Conservation (phyloP, 2,113 vertebrate genomes). For the Puffinus mauretanicus region DNA sequence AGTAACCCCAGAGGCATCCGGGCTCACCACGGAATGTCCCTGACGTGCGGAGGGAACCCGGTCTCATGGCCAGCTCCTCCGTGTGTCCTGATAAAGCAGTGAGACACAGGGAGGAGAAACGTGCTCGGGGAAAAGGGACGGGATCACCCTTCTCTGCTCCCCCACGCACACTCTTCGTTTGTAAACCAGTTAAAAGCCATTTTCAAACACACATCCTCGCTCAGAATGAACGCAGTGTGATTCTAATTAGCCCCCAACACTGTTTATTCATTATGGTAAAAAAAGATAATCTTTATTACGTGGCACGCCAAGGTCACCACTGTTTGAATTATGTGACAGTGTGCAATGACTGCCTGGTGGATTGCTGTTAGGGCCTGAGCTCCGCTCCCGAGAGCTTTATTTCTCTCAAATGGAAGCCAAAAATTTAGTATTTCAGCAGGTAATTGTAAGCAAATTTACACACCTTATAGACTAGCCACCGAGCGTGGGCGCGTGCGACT, state of each 20-base stretch:
- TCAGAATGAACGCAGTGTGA: accelerated
- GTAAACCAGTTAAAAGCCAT: not conserved
- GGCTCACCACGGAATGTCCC: constrained; percentile 27
- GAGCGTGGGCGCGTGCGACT: accelerated
- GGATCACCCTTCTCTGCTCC: not conserved
- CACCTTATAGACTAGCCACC: accelerated
- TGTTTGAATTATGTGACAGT: accelerated
- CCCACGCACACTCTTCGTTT: accelerated
- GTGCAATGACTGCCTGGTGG: not conserved
- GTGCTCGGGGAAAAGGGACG: accelerated
- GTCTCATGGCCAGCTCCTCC: not conserved
- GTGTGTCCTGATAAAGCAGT: not conserved
- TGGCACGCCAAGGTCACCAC: accelerated
- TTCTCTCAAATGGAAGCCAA: not conserved
- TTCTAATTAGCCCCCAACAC: not conserved
- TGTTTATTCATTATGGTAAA: not conserved
- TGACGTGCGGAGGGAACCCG: not conserved
- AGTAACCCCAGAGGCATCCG: not conserved
- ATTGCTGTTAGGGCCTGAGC: not conserved
- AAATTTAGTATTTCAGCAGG: not conserved
- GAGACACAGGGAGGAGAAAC: not conserved
- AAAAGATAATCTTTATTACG: accelerated
- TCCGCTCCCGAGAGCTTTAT: accelerated
- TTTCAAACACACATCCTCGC: not conserved
- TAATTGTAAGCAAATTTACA: not conserved